phyloP scores from a whole-genome alignment of 2,797 vertebrate species.

The Lates japonicus region DNA sequence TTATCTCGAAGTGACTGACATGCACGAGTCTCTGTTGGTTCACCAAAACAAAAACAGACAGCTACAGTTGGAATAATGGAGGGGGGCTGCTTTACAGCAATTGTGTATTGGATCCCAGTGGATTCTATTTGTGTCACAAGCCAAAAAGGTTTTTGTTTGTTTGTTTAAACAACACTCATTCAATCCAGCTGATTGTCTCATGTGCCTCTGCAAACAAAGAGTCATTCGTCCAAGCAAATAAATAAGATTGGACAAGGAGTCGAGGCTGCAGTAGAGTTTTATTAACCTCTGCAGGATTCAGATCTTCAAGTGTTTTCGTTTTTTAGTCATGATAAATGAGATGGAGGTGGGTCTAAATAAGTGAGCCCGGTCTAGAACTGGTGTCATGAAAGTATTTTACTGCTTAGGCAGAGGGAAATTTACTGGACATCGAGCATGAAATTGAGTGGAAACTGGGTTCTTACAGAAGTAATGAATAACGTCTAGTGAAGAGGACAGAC shows the following conservation, averaged over 20 bases:
- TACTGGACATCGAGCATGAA: too few relatives aligned
- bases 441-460: not conserved
- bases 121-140: not conserved
- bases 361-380: not conserved
- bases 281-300: slow-evolving; percentile 7
- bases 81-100: not conserved
- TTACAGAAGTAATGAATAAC: not conserved
- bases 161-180: not conserved
- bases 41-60: not conserved
- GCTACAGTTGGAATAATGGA: not conserved
- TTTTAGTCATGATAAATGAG: not conserved
- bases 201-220: slow-evolving; percentile 26
- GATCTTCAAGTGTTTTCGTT: not conserved
- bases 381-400: not conserved
- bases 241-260: not conserved
- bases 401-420: too few relatives aligned
- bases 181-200: not conserved
- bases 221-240: not conserved
- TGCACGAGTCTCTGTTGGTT: not conserved
- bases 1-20: not conserved
- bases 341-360: not conserved
- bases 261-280: not conserved
- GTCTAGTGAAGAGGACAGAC: too few relatives aligned
- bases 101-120: not conserved
- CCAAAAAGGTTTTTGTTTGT: not conserved